These are phyloP conservation scores for Lanius collurio DNA, from an alignment of 2,113 vertebrate genomes.

Conservation along the genomic window DNA sequence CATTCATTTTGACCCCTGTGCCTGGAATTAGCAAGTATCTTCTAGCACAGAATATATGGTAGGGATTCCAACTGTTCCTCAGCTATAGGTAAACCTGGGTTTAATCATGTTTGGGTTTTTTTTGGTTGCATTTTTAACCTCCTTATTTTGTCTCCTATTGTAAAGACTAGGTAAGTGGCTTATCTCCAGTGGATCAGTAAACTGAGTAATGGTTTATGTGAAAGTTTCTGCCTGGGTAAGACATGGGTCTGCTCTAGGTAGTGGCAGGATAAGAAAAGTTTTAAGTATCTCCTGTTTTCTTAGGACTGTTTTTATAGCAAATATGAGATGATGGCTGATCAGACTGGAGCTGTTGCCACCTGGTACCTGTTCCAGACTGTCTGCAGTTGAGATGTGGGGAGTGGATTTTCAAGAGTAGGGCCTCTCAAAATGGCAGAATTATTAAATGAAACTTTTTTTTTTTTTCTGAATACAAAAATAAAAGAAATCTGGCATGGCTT, in stretches of 20 bases:
- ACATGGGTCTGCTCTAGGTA: not conserved
- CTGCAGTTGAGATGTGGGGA: not conserved
- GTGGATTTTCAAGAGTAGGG: not conserved
- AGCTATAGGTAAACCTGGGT: not conserved
- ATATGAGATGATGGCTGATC: not conserved
- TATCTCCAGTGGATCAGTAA: conserved; percentile 10
- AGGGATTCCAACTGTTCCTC: not conserved
- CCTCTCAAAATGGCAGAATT: not conserved
- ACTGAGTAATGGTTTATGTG: conserved; percentile 3
- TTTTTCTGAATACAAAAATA: not conserved
- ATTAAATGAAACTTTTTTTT: not conserved
- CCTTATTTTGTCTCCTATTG: not conserved
- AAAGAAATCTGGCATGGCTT: not conserved
- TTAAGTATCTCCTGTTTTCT: not conserved
- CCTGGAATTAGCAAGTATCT: conserved; percentile 1
- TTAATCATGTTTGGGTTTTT: not conserved
- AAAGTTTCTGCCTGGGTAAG: not conserved
- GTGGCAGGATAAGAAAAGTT: not conserved
- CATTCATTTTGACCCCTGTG: conserved; percentile 35
- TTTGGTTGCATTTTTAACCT: not conserved
- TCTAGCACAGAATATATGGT: not conserved
- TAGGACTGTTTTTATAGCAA: not conserved
- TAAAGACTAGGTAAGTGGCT: not conserved
- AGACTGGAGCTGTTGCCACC: not conserved
- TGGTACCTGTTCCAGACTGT: not conserved